A percentile compares a stretch with the other conserved stretches of the same genome.
Conservation (phyloP, 1,140 invertebrate genomes). For the Rhopalosiphum maidis region DNA sequence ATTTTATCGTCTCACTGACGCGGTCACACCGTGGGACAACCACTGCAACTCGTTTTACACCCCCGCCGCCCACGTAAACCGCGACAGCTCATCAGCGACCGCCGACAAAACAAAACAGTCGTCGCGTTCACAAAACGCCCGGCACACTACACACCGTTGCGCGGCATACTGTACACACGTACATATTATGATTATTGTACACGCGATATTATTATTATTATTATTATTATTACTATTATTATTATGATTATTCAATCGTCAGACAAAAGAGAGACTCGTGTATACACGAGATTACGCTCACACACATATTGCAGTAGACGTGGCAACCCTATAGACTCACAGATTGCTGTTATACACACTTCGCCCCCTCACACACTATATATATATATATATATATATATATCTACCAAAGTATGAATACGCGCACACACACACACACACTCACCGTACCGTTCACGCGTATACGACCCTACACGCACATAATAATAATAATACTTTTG, state of each 20-base stretch:
- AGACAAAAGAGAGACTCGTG: conserved; percentile 9
- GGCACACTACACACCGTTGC: background rate
- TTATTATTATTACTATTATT: background rate
- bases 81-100: background rate
- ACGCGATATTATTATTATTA: background rate
- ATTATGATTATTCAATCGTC: conserved; percentile 24
- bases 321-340: background rate
- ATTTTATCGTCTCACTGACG: background rate
- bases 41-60: background rate
- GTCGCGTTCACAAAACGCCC: background rate
- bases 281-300: conserved; percentile 10
- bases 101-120: background rate
- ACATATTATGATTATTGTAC: background rate
- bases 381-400: background rate
- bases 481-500: conserved; percentile 27
- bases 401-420: background rate
- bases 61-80: too few species aligned
- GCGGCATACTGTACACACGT: background rate
- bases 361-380: background rate
- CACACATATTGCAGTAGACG: background rate
- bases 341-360: conserved; percentile 6
- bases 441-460: background rate
- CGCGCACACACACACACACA: background rate
- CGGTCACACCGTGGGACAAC: background rate
- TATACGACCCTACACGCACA: background rate